These are phyloP conservation scores for Drosophila persimilis DNA, from an alignment of 1,140 invertebrate genomes.

Conservation along the genomic window DNA sequence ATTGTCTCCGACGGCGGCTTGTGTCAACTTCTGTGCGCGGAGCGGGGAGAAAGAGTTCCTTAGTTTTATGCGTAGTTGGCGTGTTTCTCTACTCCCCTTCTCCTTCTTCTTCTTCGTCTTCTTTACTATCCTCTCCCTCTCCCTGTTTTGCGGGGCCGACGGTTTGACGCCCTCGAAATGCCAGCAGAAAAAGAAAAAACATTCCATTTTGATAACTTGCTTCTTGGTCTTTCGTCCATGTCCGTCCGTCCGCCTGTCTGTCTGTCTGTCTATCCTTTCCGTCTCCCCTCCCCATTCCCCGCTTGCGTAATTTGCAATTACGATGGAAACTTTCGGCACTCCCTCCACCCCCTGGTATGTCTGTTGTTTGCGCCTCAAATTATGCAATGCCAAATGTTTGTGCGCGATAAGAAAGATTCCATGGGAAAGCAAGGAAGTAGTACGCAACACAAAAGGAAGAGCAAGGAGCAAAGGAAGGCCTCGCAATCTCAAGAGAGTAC, in stretches of 20 bases:
- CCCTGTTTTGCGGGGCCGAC: slow-evolving; percentile 29
- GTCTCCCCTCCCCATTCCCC: background rate
- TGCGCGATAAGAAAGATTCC: slow-evolving; percentile 39
- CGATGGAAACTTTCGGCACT: slow-evolving; percentile 39
- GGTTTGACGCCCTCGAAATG: slow-evolving; percentile 35
- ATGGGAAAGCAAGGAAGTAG: too few relatives aligned
- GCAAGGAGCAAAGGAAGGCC: too few relatives aligned
- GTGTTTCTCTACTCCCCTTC: slow-evolving; percentile 17
- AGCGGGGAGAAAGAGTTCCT: slow-evolving; percentile 32
- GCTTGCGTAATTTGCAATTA: slow-evolving; percentile 74
- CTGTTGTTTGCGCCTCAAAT: slow-evolving; percentile 40
- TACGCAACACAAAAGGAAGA: too few relatives aligned
- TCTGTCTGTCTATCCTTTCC: background rate
- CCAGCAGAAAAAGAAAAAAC: slow-evolving; percentile 13
- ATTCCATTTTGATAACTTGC: slow-evolving; percentile 66
- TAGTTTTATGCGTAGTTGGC: slow-evolving; percentile 61
- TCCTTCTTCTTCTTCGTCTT: background rate
- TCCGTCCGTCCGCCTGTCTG: background rate
- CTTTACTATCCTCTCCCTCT: background rate
- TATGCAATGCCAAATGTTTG: slow-evolving; percentile 53
- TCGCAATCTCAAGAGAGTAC: too few relatives aligned
- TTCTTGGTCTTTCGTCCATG: slow-evolving; percentile 12
- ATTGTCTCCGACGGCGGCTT: slow-evolving; percentile 44
- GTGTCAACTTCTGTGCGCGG: slow-evolving; percentile 36
- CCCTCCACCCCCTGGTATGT: slow-evolving; percentile 2